Percentiles rank a stretch among this genome's conserved stretches.
Conservation (phyloP, 2,113 vertebrate species). For the Agapornis roseicollis region DNA sequence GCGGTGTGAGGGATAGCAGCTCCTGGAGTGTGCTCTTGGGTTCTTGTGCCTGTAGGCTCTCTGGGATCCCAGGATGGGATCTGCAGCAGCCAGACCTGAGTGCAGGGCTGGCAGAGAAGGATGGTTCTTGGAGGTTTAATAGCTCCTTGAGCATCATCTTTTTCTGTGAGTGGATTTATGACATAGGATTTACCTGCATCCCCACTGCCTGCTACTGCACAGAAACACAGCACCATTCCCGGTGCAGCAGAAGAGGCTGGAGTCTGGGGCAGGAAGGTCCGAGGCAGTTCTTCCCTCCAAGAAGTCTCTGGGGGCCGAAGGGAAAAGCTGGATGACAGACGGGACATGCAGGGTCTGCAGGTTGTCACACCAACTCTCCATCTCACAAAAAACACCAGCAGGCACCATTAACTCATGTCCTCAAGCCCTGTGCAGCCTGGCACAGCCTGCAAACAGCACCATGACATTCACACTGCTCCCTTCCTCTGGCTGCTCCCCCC, state of each 20-base stretch:
- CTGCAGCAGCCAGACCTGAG: background rate
- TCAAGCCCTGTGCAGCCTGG: background rate
- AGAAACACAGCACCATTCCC: background rate
- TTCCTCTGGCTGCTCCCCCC: background rate
- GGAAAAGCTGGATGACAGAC: rapidly evolving
- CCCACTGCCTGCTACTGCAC: background rate
- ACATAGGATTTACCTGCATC: background rate
- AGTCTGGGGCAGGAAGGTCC: background rate
- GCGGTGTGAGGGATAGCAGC: background rate
- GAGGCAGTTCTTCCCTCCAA: background rate
- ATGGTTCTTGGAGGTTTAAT: background rate
- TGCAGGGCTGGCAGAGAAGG: background rate
- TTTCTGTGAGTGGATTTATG: background rate
- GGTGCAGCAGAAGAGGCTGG: background rate
- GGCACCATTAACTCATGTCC: background rate
- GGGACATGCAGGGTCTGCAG: background rate
- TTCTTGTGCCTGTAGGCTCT: background rate
- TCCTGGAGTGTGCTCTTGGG: background rate
- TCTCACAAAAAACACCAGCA: background rate
- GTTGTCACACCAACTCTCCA: background rate
- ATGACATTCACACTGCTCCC: rapidly evolving
- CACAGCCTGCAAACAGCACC: background rate
- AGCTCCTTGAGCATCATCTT: background rate
- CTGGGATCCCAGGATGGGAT: rapidly evolving
- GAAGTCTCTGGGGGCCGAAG: rapidly evolving